Evolutionary conservation across 2,888 invertebrate genomes (phyloP).

Genomic region (Leptarthrus brevirostris): DNA sequence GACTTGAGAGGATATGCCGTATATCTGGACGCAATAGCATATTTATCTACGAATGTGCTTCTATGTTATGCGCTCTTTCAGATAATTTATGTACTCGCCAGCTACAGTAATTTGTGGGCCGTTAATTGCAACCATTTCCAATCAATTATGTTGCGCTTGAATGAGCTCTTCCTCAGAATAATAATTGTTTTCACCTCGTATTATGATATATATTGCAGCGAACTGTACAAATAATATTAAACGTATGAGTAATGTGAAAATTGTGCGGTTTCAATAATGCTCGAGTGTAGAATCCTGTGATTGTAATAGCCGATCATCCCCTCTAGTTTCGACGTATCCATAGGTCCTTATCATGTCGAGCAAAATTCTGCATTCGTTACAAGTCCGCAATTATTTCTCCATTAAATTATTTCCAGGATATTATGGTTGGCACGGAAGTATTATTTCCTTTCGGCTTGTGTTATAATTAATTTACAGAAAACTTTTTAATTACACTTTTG

Average conservation of each 20-base stretch:
- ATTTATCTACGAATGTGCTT: too few species aligned
- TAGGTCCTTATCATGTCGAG: background rate
- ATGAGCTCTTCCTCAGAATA: conserved; percentile 19
- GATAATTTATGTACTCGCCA: conserved; percentile 8
- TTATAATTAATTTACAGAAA: conserved; percentile 18
- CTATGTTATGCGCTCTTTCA: too few species aligned
- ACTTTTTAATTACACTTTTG: conserved; percentile 14
- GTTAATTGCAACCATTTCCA: conserved; percentile 43
- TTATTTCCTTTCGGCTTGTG: background rate
- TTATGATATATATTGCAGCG: background rate
- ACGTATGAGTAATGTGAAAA: conserved; percentile 21
- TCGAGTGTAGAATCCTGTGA: background rate
- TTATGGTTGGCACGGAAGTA: background rate
- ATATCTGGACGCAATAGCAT: too few species aligned
- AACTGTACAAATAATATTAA: conserved; percentile 13
- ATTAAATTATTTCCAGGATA: conserved; percentile 36
- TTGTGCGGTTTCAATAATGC: background rate
- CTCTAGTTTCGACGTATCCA: background rate
- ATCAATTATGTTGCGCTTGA: conserved; percentile 23
- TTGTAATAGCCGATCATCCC: background rate
- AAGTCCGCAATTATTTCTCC: conserved; percentile 15
- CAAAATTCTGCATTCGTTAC: conserved; percentile 7
- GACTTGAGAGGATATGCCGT: too few species aligned
- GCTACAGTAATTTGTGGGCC: conserved; percentile 23
- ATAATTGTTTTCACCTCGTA: conserved; percentile 31